Percentiles rank a stretch among this genome's conserved stretches.
Conservation (phyloP, 2,888 invertebrate genomes). For the Cepaea hortensis region DNA sequence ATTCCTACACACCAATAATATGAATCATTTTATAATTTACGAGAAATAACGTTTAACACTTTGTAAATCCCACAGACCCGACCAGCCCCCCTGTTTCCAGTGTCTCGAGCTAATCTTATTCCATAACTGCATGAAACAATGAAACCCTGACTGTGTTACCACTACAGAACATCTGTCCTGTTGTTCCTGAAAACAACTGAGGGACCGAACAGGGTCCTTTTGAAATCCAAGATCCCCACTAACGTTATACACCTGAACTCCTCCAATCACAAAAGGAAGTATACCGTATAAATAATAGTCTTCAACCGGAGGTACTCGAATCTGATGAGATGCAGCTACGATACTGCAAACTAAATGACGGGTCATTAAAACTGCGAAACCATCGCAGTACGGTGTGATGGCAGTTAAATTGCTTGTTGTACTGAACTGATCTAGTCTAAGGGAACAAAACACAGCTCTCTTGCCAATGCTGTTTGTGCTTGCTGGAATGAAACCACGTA, state of each 20-base stretch:
- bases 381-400: slow-evolving; percentile 11
- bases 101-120: neutral
- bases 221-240: slow-evolving; percentile 30
- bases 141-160: neutral
- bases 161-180: slow-evolving; percentile 24
- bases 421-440: neutral
- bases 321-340: slow-evolving; percentile 25
- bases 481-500: slow-evolving; percentile 23
- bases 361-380: slow-evolving; percentile 34
- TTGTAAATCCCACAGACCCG: neutral
- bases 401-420: neutral
- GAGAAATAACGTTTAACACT: neutral
- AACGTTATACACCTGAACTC: slow-evolving; percentile 20
- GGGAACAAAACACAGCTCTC: slow-evolving; percentile 28
- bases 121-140: neutral
- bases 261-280: slow-evolving; percentile 27
- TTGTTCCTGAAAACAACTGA: slow-evolving; percentile 6
- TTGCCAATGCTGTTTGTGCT: slow-evolving; percentile 4
- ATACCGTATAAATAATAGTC: slow-evolving; percentile 34
- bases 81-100: neutral
- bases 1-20: no score
- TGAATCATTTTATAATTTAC: neutral
- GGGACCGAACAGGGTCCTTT: neutral
- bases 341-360: slow-evolving; percentile 21
- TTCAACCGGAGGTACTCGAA: neutral